Conservation (phyloP, 2,888 invertebrate genomes). For the Lithophane semibrunnea region DNA sequence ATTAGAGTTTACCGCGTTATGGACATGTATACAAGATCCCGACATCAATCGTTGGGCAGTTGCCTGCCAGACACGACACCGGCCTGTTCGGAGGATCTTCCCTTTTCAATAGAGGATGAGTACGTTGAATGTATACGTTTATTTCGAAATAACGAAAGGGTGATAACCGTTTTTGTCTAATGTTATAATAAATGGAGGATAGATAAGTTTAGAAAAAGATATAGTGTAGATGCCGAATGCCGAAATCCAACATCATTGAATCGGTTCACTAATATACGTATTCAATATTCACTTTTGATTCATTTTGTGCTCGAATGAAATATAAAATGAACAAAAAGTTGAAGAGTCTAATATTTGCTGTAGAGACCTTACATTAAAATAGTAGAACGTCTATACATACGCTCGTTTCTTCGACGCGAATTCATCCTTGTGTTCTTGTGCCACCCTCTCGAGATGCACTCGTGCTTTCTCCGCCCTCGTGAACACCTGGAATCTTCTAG, state of each 20-base stretch:
- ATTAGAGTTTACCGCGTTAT: too few species aligned
- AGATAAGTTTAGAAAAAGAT: too few species aligned
- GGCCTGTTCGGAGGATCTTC: too few species aligned
- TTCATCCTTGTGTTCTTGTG: slow-evolving; percentile 81
- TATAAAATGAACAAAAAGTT: background rate
- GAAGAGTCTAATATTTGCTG: background rate
- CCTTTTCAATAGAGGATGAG: too few species aligned
- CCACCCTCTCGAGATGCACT: slow-evolving; percentile 80
- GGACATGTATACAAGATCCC: too few species aligned
- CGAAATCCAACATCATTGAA: background rate
- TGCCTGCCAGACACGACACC: too few species aligned
- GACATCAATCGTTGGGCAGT: too few species aligned
- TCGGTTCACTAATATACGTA: background rate
- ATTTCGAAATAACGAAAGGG: too few species aligned
- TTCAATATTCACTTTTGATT: background rate
- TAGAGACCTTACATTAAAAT: background rate
- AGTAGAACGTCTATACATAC: slow-evolving; percentile 66
- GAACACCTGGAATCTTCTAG: slow-evolving; percentile 77
- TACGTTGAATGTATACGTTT: too few species aligned
- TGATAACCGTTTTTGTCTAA: too few species aligned
- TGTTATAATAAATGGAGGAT: too few species aligned
- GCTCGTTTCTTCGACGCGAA: slow-evolving; percentile 82
- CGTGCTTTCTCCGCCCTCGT: slow-evolving; percentile 79
- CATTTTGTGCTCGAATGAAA: background rate
- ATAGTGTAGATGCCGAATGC: background rate